phyloP scores from a whole-genome alignment of 2,888 invertebrate species.

The Oeneis ivallda region DNA sequence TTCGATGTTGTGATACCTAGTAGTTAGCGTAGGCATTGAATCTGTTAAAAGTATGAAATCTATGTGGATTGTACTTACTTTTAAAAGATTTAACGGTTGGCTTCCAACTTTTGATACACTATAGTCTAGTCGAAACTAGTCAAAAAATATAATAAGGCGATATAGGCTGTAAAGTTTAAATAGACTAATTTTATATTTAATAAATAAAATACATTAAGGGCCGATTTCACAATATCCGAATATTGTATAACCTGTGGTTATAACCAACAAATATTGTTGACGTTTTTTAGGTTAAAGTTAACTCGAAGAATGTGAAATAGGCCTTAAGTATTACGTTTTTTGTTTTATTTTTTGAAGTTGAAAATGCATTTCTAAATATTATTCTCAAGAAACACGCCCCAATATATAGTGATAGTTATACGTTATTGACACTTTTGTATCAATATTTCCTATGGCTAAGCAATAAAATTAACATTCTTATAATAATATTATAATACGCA shows the following conservation, averaged over 20 bases:
- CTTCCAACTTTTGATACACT: slow-evolving; percentile 29
- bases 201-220: not conserved
- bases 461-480: not conserved
- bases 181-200: not conserved
- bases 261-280: no score
- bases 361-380: not conserved
- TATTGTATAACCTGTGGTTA: no score
- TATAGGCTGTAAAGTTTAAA: not conserved
- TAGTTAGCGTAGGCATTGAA: slow-evolving; percentile 30
- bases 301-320: no score
- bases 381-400: slow-evolving; percentile 12
- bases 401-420: not conserved
- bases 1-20: slow-evolving; percentile 38
- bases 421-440: slow-evolving; percentile 2
- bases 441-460: not conserved
- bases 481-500: no score
- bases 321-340: no score
- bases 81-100: slow-evolving; percentile 25
- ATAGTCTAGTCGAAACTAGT: slow-evolving; percentile 3
- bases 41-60: slow-evolving; percentile 18
- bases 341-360: not conserved
- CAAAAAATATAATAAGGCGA: not conserved
- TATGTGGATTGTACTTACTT: slow-evolving; percentile 11
- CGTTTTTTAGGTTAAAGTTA: no score
- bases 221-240: no score